Evolutionary conservation across 2,113 vertebrate species (phyloP).

Genomic region (Poecile atricapillus): DNA sequence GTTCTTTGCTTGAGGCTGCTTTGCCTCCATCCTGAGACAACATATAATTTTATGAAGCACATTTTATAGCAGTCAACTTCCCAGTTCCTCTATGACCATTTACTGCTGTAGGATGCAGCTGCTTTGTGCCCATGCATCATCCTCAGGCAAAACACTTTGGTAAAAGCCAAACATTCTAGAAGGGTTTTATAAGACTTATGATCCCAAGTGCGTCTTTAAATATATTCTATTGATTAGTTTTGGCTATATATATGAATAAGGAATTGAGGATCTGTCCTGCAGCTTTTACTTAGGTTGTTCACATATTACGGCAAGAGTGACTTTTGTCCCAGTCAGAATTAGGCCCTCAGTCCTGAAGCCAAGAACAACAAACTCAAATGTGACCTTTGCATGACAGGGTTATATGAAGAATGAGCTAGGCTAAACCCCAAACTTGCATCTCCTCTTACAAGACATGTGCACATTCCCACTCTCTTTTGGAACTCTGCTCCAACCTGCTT

Average conservation of each 20-base stretch:
- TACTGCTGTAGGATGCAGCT: neutral
- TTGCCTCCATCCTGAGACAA: neutral
- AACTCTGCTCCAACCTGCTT: neutral
- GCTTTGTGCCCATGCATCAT: neutral
- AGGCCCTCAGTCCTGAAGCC: neutral
- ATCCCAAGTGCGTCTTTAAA: neutral
- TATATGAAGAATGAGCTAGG: neutral
- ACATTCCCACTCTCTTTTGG: neutral
- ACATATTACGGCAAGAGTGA: neutral
- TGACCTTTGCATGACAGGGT: neutral
- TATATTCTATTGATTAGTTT: slow-evolving; percentile 18
- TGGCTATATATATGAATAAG: neutral
- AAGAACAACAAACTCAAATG: neutral
- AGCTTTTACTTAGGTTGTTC: neutral
- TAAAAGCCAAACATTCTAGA: neutral
- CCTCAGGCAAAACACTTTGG: neutral
- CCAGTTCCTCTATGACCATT: neutral
- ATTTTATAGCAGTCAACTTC: neutral
- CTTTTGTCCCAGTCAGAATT: neutral
- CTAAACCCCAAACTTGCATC: neutral
- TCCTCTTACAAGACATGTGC: neutral
- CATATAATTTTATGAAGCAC: neutral
- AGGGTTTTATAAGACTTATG: neutral
- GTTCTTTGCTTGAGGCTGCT: neutral
- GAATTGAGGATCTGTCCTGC: neutral